phyloP scores from a whole-genome alignment of 2,888 invertebrate species.

The Lasius platythorax region DNA sequence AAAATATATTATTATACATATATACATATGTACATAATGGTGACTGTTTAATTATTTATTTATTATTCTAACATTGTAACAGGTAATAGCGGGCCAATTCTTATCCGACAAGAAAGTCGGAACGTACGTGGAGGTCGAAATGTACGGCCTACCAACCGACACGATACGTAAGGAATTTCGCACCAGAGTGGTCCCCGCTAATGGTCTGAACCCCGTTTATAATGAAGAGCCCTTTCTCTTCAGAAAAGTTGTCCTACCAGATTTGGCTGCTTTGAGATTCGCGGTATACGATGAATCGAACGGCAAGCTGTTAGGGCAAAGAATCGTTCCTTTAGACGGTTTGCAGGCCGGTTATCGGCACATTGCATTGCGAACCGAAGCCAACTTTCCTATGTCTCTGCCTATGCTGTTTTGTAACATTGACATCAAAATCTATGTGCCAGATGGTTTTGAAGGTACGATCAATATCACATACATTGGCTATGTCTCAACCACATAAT shows the following conservation, averaged over 20 bases:
- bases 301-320: constrained; percentile 97
- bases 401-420: constrained; percentile 99
- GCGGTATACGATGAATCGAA: constrained; percentile 99
- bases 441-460: constrained; percentile 98
- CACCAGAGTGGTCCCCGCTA: constrained; percentile 97
- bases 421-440: constrained; percentile 99
- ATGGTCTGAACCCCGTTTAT: constrained; percentile 99
- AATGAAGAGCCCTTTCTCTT: constrained; percentile 99
- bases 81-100: constrained; percentile 99
- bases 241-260: constrained; percentile 99
- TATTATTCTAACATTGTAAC: constrained; percentile 55
- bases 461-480: neutral
- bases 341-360: constrained; percentile 99
- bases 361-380: constrained; percentile 98
- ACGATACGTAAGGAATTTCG: constrained; percentile 99
- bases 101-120: constrained; percentile 99
- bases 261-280: constrained; percentile 98
- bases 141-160: constrained; percentile 98
- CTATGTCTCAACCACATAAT: neutral
- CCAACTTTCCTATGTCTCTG: constrained; percentile 99
- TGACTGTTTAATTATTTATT: neutral
- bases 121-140: constrained; percentile 99
- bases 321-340: constrained; percentile 99
- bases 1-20: neutral
- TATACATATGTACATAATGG: neutral